These are phyloP conservation scores for Indicator indicator DNA, from an alignment of 2,113 vertebrate genomes.

Conservation along the genomic window DNA sequence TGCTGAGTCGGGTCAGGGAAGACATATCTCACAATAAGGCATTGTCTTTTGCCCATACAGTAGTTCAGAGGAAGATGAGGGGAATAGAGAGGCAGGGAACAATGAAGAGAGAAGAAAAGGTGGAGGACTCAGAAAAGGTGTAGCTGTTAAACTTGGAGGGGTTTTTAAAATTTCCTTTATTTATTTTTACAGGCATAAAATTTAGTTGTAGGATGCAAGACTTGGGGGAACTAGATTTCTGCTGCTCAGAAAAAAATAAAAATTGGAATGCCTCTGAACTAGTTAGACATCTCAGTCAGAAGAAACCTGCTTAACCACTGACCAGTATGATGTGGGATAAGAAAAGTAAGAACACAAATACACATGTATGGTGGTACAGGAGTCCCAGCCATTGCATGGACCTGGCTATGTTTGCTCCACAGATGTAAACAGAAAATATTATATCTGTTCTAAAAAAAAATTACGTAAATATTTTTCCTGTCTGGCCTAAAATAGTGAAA, in stretches of 20 bases:
- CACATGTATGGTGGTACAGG: background rate
- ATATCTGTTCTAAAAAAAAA: background rate
- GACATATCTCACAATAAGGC: background rate
- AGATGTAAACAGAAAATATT: conserved; percentile 28
- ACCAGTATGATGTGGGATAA: background rate
- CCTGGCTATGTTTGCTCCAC: background rate
- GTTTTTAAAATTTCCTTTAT: rapidly evolving
- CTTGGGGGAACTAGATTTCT: background rate
- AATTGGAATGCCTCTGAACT: background rate
- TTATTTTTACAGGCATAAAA: background rate
- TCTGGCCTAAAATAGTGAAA: conserved; percentile 41
- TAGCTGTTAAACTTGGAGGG: background rate
- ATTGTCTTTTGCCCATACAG: background rate
- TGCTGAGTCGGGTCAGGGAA: rapidly evolving
- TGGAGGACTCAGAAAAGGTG: background rate
- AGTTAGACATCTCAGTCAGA: background rate
- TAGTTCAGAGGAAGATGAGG: background rate
- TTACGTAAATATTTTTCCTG: conserved; percentile 12
- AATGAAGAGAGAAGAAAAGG: background rate
- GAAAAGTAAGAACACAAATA: background rate
- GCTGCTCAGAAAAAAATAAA: background rate
- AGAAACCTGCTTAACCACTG: background rate
- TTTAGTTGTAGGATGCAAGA: background rate
- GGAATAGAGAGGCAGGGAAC: background rate
- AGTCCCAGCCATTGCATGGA: background rate